A percentile compares a stretch with the other conserved stretches of the same genome.
phyloP scores from a whole-genome alignment of 2,888 invertebrate species.

The Drosophila sordidapex region DNA sequence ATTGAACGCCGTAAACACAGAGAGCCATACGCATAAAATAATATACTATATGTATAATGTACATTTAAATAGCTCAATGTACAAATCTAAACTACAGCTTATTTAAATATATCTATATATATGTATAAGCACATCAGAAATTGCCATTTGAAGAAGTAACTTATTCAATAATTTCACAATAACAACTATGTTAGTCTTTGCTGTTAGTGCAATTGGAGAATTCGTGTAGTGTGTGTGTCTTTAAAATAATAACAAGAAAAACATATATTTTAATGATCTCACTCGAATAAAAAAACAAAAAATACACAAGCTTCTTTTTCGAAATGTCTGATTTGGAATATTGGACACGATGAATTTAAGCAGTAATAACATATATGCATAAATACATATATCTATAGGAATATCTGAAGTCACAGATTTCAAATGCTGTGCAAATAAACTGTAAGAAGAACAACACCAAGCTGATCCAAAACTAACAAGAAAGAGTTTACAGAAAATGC shows the following conservation, averaged over 20 bases:
- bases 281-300: constrained; percentile 52
- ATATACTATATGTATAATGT: constrained; percentile 18
- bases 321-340: not conserved
- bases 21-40: constrained; percentile 45
- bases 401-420: constrained; percentile 18
- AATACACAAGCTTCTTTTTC: constrained; percentile 31
- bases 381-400: constrained; percentile 37
- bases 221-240: constrained; percentile 40
- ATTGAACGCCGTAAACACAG: constrained; percentile 23
- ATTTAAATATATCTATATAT: constrained; percentile 10
- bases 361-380: constrained; percentile 39
- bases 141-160: constrained; percentile 52
- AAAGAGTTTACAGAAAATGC: constrained; percentile 28
- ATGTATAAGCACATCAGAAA: constrained; percentile 20
- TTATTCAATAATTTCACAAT: constrained; percentile 45
- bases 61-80: constrained; percentile 36
- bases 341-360: constrained; percentile 20
- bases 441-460: constrained; percentile 73
- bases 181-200: constrained; percentile 53
- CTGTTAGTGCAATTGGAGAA: constrained; percentile 56
- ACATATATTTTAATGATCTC: constrained; percentile 68
- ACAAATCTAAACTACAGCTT: constrained; percentile 24
- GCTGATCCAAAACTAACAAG: constrained; percentile 49
- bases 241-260: constrained; percentile 32
- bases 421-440: constrained; percentile 44